Evolutionary conservation across 1,140 invertebrate genomes (phyloP), one percentile per base, ranked within the genome.

Genomic region (Vanessa tameamea): DNA sequence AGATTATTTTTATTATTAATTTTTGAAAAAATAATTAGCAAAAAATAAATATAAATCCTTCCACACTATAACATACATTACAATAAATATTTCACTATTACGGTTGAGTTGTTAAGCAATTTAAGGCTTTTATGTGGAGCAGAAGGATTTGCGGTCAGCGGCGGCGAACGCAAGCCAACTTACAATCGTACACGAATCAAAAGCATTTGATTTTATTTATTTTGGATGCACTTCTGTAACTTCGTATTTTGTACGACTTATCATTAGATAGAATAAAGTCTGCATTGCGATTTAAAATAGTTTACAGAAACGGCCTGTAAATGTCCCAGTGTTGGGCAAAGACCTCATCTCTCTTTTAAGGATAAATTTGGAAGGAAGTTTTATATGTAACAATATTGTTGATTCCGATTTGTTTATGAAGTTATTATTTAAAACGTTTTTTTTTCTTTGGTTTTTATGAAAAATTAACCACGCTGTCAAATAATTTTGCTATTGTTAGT

Each of bases 51-150:
- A 8, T 67, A 67, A 37, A 55, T 55, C 15, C 55, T 67, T 26
- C 16, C 3, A 57, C 23, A 57, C 20, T 14, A 3, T 66, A 50
- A 67, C 53, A 31, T 11, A 53, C 65, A 53, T 23, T 23, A 66
- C n/a, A 3, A 23, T 67, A 67, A 67, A 67, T 67, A 67, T 67
- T 67, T 67, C 37, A 67, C 66, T 59, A 69, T 57, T 57, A 57
- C 66, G 53, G 66, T 69, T 59, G 37, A 69, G 66, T 57, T 57
- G 50, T 57, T 53, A 55, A 69, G 53, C 51, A 57, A 69, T 64
- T 47, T 69, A 69, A 59, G 51, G 53, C 37, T 43, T 47, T 69
- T 37, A 53, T 23, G 53, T 20, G 20, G 57, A 31, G 26, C 31
- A 61, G 31, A 57, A 57, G 66, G 53, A 59, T 69, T 69, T 69